Conservation (phyloP, 2,797 vertebrate genomes). For the Eulemur albifrons region DNA sequence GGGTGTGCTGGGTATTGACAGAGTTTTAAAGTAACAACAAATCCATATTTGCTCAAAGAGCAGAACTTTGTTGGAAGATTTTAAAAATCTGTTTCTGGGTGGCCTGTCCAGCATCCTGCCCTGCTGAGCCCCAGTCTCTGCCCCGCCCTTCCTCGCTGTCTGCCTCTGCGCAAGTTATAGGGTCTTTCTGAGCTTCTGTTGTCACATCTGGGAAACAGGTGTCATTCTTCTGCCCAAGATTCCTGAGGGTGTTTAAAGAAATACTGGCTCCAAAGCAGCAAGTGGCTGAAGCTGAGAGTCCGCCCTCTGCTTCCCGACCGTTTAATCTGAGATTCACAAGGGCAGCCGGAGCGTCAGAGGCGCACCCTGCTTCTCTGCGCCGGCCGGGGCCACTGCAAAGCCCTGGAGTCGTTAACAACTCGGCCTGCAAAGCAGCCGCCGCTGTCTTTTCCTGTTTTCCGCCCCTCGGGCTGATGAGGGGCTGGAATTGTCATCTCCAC, state of each 20-base stretch:
- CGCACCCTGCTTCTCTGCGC: accelerated
- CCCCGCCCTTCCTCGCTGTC: accelerated
- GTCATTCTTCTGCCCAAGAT: accelerated
- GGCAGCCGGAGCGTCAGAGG: accelerated
- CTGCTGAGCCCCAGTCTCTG: not conserved
- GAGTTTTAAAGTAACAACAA: not conserved
- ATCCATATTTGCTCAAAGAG: not conserved
- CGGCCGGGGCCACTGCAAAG: not conserved
- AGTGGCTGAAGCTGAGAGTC: not conserved
- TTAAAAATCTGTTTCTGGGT: not conserved
- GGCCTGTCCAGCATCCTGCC: not conserved
- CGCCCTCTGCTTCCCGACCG: not conserved
- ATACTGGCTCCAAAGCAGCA: not conserved
- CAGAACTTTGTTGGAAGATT: not conserved
- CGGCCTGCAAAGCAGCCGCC: not conserved
- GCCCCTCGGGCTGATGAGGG: accelerated
- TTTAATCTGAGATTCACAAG: not conserved
- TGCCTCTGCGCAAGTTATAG: not conserved
- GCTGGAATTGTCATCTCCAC: not conserved
- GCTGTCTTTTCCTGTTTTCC: not conserved
- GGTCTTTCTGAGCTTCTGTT: not conserved
- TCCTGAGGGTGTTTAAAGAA: not conserved
- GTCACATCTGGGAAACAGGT: not conserved
- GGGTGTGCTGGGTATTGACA: not conserved
- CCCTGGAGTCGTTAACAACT: not conserved